phyloP scores from a whole-genome alignment of 2,113 vertebrate genomes.

The Anhinga anhinga region DNA sequence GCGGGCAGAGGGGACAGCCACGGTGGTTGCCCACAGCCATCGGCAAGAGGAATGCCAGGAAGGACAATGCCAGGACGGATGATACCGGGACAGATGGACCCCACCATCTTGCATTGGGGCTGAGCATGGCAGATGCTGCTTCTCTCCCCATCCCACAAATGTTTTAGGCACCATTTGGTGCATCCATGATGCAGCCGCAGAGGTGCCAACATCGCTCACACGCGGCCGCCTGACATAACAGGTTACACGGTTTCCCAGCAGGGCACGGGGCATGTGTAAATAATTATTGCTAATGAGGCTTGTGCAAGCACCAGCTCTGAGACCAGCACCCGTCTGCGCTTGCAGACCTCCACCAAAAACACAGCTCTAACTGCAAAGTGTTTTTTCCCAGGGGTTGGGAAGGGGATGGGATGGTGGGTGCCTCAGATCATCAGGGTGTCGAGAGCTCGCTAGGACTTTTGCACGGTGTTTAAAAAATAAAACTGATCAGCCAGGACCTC shows the following conservation, averaged over 20 bases:
- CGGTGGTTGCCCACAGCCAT: neutral
- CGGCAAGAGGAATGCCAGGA: rapidly evolving
- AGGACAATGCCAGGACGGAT: neutral
- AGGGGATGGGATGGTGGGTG: neutral
- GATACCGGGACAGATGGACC: neutral
- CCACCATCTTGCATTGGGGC: rapidly evolving
- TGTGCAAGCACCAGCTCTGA: neutral
- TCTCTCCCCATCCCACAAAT: neutral
- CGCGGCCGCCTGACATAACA: rapidly evolving
- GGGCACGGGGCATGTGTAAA: neutral
- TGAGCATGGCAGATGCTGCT: neutral
- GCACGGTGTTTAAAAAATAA: neutral
- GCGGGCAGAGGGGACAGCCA: neutral
- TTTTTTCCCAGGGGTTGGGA: neutral
- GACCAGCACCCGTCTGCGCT: neutral
- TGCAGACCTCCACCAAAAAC: neutral
- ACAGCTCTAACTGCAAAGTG: neutral
- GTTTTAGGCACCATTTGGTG: neutral
- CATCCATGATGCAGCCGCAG: neutral
- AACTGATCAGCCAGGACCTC: neutral
- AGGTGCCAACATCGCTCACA: neutral
- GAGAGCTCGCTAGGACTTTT: neutral
- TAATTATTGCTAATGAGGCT: constrained; percentile 1
- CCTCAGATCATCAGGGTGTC: rapidly evolving
- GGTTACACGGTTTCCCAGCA: neutral